Percentiles rank a stretch among this genome's conserved stretches.
These are phyloP conservation scores for Anthopleura xanthogrammica DNA, from an alignment of 92 coral and sea anemone genomes.

Conservation along the genomic window DNA sequence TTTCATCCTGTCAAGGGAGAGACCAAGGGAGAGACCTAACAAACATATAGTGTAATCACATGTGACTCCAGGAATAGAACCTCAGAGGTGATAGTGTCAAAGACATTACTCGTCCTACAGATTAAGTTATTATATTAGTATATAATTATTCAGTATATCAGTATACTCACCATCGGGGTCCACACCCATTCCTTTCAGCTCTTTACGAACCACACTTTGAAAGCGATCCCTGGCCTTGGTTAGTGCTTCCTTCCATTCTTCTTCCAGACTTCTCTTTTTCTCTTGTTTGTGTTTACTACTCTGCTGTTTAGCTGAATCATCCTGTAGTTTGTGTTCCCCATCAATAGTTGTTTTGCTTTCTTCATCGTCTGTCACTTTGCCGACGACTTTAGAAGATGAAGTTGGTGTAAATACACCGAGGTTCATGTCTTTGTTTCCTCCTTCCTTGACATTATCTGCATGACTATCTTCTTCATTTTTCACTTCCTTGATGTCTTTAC, in stretches of 20 bases:
- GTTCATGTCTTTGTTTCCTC: background rate
- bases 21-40: too few relatives aligned
- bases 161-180: constrained; percentile 49
- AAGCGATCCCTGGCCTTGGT: constrained; percentile 34
- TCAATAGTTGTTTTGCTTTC: background rate
- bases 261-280: constrained; percentile 29
- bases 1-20: too few relatives aligned
- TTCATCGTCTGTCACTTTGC: constrained; percentile 13
- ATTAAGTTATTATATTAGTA: too few relatives aligned
- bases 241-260: constrained; percentile 45
- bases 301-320: background rate
- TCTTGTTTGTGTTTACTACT: background rate
- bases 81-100: too few relatives aligned
- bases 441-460: constrained; percentile 3
- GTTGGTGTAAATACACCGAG: background rate
- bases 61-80: too few relatives aligned
- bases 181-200: constrained; percentile 50
- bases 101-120: too few relatives aligned
- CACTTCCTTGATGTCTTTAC: background rate
- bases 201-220: constrained; percentile 43
- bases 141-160: too few relatives aligned
- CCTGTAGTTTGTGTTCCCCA: background rate
- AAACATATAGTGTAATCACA: too few relatives aligned
- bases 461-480: background rate
- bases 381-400: constrained; percentile 13